Evolutionary conservation across 92 coral and sea anemone species (phyloP).

Genomic region (Zoanthus solanderi): DNA sequence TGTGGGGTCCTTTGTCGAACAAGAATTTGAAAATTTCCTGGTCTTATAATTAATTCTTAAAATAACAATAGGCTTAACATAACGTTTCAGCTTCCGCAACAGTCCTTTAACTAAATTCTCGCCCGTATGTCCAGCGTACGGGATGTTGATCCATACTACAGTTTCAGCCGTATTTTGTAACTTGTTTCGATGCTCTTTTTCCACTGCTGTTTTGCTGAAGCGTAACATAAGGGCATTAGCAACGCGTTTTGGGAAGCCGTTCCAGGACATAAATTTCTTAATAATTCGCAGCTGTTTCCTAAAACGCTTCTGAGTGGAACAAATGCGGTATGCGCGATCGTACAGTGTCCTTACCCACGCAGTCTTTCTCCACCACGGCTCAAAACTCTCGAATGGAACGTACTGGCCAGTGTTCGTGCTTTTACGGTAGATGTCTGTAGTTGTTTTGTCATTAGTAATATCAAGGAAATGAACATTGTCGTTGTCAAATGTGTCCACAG

Average conservation of each 20-base stretch:
- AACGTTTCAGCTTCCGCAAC: too few relatives aligned
- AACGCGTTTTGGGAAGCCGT: background rate
- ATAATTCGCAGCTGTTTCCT: background rate
- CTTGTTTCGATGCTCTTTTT: too few relatives aligned
- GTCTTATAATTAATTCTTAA: slow-evolving; percentile 20
- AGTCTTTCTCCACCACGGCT: background rate
- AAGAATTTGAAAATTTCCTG: slow-evolving; percentile 22
- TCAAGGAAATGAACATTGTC: slow-evolving; percentile 39
- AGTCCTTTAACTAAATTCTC: too few relatives aligned
- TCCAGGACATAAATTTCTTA: background rate
- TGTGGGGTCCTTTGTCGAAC: slow-evolving; percentile 39
- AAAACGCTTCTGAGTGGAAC: background rate
- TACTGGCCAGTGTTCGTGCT: background rate
- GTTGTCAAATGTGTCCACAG: slow-evolving; percentile 35
- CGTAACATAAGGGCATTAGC: background rate
- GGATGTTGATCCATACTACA: too few relatives aligned
- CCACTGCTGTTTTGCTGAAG: too few relatives aligned
- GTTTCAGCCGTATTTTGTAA: too few relatives aligned
- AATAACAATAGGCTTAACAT: slow-evolving; percentile 3
- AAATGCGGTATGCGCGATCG: background rate
- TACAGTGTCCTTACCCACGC: background rate
- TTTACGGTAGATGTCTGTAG: slow-evolving; percentile 6
- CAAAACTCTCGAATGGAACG: slow-evolving; percentile 3
- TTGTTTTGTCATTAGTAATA: slow-evolving; percentile 23
- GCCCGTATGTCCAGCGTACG: too few relatives aligned